phyloP scores from a whole-genome alignment of 1,140 invertebrate genomes.

The Stegodyphus mimosarum region DNA sequence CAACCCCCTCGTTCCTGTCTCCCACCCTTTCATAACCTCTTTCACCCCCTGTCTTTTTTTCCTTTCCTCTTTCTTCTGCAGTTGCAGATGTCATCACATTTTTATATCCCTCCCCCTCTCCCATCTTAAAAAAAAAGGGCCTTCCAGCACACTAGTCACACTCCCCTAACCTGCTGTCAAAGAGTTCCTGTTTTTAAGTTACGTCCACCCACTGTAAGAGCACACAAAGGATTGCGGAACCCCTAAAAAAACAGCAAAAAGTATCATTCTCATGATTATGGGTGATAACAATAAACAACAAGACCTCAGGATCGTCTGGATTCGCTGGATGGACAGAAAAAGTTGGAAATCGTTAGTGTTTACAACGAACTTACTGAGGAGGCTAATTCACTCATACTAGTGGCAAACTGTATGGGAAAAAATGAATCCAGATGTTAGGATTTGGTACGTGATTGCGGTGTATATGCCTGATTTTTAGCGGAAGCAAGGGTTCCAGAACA shows the following conservation, averaged over 20 bases:
- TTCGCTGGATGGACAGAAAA: constrained; percentile 10
- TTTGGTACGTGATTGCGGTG: not conserved
- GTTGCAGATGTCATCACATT: constrained; percentile 58
- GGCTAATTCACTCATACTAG: constrained; percentile 35
- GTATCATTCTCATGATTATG: constrained; percentile 46
- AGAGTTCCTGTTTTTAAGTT: constrained; percentile 45
- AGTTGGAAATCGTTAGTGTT: constrained; percentile 14
- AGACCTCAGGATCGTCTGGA: not conserved
- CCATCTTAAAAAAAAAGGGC: not conserved
- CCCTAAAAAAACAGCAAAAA: constrained; percentile 55
- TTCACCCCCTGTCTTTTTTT: constrained; percentile 1
- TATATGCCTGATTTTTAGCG: too few relatives aligned
- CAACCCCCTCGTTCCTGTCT: not conserved
- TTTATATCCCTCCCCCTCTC: constrained; percentile 1
- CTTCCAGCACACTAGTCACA: too few relatives aligned
- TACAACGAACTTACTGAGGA: not conserved
- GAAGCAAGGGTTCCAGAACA: too few relatives aligned
- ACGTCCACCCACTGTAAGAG: constrained; percentile 26
- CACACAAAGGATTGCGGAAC: constrained; percentile 51
- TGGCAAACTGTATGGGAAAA: not conserved
- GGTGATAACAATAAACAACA: constrained; percentile 51
- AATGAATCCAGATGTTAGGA: constrained; percentile 34
- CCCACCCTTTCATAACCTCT: constrained; percentile 15
- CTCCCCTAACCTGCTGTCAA: constrained; percentile 34
- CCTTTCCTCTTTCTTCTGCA: not conserved